Evolutionary conservation across 2,888 invertebrate genomes (phyloP).

Genomic region (Invenusta paracnida): DNA sequence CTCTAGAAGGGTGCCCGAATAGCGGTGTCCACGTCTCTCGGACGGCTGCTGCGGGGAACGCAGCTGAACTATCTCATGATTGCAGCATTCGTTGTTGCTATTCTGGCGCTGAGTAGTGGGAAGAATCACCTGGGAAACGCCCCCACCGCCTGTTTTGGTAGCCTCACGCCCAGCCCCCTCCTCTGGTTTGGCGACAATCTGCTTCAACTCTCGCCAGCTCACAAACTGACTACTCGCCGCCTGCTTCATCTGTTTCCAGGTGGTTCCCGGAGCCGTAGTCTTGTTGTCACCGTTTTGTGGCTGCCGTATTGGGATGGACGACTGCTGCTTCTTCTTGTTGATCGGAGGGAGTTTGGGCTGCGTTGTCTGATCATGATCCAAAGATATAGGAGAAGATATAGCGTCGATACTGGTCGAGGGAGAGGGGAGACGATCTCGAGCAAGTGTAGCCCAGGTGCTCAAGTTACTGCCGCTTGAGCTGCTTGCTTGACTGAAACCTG

Average conservation of each 20-base stretch:
- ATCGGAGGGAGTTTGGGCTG: background rate
- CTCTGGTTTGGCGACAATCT: background rate
- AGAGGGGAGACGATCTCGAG: background rate
- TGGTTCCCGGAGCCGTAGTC: background rate
- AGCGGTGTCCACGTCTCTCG: slow-evolving; percentile 10
- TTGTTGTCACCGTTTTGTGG: slow-evolving; percentile 13
- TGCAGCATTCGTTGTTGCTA: background rate
- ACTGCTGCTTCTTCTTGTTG: background rate
- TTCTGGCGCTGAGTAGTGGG: background rate
- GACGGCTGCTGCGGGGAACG: background rate
- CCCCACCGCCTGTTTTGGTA: background rate
- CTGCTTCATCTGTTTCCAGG: slow-evolving; percentile 39
- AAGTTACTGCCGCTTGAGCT: background rate
- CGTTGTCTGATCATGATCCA: slow-evolving; percentile 3
- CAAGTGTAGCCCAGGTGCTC: slow-evolving; percentile 28
- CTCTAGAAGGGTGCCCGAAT: slow-evolving; percentile 39
- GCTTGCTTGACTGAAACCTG: slow-evolving; percentile 14
- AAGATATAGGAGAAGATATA: too few species aligned
- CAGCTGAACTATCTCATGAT: background rate
- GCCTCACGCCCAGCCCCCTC: background rate
- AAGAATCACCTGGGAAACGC: background rate
- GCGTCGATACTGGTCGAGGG: background rate
- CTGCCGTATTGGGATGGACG: too few species aligned
- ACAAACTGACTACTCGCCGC: slow-evolving; percentile 32
- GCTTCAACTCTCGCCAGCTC: slow-evolving; percentile 36